Conservation (phyloP, 2,797 vertebrate species). For the Clarias platycephalus region DNA sequence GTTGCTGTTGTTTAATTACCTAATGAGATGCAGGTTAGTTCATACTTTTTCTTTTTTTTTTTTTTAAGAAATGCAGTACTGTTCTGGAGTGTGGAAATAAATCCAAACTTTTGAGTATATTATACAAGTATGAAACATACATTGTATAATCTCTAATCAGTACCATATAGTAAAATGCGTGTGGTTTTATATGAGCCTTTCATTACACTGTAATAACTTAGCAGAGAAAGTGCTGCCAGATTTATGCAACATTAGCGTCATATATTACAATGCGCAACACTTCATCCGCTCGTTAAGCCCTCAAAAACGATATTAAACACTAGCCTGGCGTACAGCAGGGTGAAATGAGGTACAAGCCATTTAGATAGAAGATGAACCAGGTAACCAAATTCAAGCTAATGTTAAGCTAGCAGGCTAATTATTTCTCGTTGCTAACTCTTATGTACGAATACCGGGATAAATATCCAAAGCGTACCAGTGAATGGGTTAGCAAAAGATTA, state of each 20-base stretch:
- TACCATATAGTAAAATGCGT: no score
- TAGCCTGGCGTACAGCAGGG: background rate
- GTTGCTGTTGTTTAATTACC: no score
- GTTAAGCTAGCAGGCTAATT: conserved; percentile 1
- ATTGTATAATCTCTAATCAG: background rate
- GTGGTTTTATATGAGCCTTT: background rate
- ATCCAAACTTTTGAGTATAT: no score
- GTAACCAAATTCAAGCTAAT: background rate
- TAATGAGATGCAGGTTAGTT: no score
- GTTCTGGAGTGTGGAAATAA: no score
- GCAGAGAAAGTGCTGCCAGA: background rate
- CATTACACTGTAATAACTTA: background rate
- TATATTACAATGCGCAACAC: background rate
- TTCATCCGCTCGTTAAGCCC: background rate
- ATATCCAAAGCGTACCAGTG: background rate
- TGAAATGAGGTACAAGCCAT: no score
- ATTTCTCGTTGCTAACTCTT: no score
- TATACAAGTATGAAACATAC: background rate
- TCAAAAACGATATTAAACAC: background rate
- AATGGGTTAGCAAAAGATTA: background rate
- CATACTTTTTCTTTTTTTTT: no score
- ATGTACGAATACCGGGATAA: no score
- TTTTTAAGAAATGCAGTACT: no score
- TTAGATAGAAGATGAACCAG: background rate
- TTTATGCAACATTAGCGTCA: background rate